Base-by-base conservation (phyloP, 2,888 invertebrate genomes). In the Apamea monoglypha region DNA sequence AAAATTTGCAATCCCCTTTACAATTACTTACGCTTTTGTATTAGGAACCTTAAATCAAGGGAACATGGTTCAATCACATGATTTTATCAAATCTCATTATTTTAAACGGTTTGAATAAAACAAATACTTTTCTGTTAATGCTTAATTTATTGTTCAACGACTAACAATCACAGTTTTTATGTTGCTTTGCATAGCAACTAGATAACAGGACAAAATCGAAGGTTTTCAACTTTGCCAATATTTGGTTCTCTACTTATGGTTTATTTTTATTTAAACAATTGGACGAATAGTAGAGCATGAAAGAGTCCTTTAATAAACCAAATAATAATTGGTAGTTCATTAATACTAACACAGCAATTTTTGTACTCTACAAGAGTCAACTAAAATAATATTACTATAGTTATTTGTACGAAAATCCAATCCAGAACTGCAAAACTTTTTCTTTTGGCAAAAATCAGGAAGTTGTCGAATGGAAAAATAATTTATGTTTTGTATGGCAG, bases 141-240 rank as follows among this genome's bases (percentile, higher is more conserved):
- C 91, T 94, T 93, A 93, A 81, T 95, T 93, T 94, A 94, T 93
- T 94, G 90, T 92, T 94, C 93, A 90, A 90, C 86, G 89, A 92
- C 93, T 94, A 95, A 92, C 92, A 94, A 96, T 96, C 96, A 96
- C 96, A 96, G 96, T 92, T 91, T 91, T 91, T 89, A 91, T 87
- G 84, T 92, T 91, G 86, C 90, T 90, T 91, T 92, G 89, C 91
- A 90, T 79, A 29, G 81, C 85, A 83, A 88, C 68, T 80, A 74
- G 71, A 80, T 68, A 80, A 85, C 61, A 78, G n/a, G 25, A 70
- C 59, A 82, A 81, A 76, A 64, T 66, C 40, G 29, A 78, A 80
- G 16, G 50, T 66, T 71, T n/a, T 29, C 80, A 75, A 80, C 53
- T 81, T 80, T 68, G 66, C 18, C 78, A 68, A 76, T 83, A 89